Percentiles rank a stretch among this genome's conserved stretches.
Conservation (phyloP, 2,797 vertebrate genomes). For the Cetoscarus ocellatus region DNA sequence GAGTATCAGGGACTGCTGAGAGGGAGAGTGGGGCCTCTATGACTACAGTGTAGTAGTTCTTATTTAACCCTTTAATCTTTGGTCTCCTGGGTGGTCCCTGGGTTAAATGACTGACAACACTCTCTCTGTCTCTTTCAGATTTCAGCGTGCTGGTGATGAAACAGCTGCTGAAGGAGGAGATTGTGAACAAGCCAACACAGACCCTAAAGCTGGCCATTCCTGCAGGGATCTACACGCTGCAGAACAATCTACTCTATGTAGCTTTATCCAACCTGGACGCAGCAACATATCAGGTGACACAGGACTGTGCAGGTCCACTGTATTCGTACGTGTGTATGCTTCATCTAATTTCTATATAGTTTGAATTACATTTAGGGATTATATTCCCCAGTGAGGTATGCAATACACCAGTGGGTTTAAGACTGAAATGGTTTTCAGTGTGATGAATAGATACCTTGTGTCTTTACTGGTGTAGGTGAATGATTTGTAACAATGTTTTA, state of each 20-base stretch:
- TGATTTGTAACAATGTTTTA: too few species aligned
- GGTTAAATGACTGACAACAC: constrained; percentile 10
- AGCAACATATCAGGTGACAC: constrained; percentile 94
- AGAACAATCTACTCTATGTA: constrained; percentile 98
- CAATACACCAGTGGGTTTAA: too few species aligned
- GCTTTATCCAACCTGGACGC: constrained; percentile 98
- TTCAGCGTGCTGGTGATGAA: constrained; percentile 87
- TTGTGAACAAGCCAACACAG: constrained; percentile 91
- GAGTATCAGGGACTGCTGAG: constrained; percentile 47
- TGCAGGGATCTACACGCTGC: constrained; percentile 96
- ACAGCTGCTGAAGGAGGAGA: constrained; percentile 91
- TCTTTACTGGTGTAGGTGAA: too few species aligned
- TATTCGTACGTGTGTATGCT: constrained; percentile 7
- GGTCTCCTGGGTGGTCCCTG: constrained; percentile 6
- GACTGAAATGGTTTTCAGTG: too few species aligned
- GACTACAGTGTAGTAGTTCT: not conserved
- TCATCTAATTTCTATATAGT: not conserved
- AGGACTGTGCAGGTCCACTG: constrained; percentile 20
- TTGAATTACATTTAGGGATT: too few species aligned
- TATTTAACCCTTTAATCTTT: not conserved
- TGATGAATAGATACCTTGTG: too few species aligned
- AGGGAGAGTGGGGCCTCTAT: not conserved
- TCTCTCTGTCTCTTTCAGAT: constrained; percentile 77
- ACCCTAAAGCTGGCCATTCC: constrained; percentile 96
- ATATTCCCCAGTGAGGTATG: too few species aligned